Conservation (phyloP, 2,113 vertebrate genomes). For the Balaeniceps rex region DNA sequence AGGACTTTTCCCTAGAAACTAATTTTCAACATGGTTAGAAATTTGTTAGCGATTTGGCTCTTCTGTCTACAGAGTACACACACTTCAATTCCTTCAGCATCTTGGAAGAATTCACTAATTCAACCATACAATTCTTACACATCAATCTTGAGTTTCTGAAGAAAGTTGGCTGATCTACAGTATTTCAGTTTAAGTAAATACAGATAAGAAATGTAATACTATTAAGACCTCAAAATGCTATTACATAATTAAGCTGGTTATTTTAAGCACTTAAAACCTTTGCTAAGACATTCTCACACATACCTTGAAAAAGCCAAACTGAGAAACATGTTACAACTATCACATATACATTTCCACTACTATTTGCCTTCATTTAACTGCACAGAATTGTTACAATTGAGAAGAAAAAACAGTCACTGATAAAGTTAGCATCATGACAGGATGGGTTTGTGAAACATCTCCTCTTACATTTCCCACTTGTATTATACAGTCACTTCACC, state of each 20-base stretch:
- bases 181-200: background rate
- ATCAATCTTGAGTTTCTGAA: background rate
- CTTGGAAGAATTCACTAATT: background rate
- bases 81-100: background rate
- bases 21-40: background rate
- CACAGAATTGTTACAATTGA: background rate
- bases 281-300: background rate
- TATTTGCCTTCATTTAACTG: background rate
- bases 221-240: background rate
- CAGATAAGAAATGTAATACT: background rate
- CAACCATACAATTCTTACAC: background rate
- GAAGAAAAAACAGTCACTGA: background rate
- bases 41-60: background rate
- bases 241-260: slow-evolving; percentile 29
- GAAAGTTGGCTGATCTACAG: background rate
- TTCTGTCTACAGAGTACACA: background rate
- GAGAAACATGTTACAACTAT: background rate
- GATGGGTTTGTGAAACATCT: background rate
- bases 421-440: background rate
- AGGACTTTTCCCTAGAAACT: background rate
- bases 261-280: slow-evolving; percentile 40
- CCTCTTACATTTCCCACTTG: background rate
- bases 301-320: background rate
- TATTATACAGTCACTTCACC: background rate
- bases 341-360: background rate